phyloP scores from a whole-genome alignment of 2,888 invertebrate species.

The Globia sparganii region DNA sequence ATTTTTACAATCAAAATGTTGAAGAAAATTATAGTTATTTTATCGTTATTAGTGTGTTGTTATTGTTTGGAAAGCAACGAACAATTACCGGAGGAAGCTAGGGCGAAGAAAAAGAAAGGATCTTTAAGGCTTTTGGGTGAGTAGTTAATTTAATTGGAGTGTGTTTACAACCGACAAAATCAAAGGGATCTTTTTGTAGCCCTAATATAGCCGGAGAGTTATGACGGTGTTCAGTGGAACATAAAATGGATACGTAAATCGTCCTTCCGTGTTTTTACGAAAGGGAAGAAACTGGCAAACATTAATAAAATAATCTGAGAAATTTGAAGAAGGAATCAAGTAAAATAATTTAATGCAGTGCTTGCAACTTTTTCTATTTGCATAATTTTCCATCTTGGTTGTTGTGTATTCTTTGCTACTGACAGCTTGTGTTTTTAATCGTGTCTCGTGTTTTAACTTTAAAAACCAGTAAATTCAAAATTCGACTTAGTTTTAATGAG shows the following conservation, averaged over 20 bases:
- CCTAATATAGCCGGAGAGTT: conserved; percentile 18
- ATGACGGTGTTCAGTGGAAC: conserved; percentile 32
- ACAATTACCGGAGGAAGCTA: conserved; percentile 77
- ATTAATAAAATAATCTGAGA: background rate
- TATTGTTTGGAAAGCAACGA: conserved; percentile 80
- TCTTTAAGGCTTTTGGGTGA: conserved; percentile 81
- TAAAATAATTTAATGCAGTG: conserved; percentile 2
- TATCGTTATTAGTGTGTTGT: conserved; percentile 78
- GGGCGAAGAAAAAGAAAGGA: conserved; percentile 85
- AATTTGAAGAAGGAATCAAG: background rate
- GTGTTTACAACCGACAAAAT: conserved; percentile 48
- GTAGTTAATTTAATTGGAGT: conserved; percentile 68
- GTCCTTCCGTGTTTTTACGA: conserved; percentile 23
- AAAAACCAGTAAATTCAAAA: background rate
- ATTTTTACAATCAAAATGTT: conserved; percentile 71
- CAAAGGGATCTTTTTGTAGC: conserved; percentile 36
- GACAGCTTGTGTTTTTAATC: background rate
- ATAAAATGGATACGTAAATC: conserved; percentile 38
- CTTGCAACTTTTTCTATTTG: background rate
- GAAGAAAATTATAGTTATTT: conserved; percentile 74
- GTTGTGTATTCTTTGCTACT: background rate
- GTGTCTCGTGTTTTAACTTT: background rate
- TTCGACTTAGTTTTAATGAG: background rate
- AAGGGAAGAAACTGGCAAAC: background rate
- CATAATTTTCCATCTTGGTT: background rate